Evolutionary conservation across 2,797 vertebrate species (phyloP).

Genomic region (Botia almorhae): DNA sequence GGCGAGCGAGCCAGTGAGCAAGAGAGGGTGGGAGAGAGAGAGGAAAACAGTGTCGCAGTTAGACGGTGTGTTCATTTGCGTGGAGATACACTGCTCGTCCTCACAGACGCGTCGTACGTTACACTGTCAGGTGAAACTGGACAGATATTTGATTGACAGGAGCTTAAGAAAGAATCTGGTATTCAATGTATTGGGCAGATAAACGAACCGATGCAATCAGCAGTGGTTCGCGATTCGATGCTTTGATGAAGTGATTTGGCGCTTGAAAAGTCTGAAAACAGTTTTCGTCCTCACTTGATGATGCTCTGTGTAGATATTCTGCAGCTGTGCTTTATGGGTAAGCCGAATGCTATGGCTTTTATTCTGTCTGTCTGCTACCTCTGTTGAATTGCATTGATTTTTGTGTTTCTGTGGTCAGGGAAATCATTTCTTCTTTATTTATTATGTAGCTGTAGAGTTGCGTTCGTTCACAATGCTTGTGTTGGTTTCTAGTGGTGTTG

Average conservation of each 20-base stretch:
- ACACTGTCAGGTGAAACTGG: neutral
- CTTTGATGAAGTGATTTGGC: neutral
- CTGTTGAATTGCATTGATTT: neutral
- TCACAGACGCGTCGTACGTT: neutral
- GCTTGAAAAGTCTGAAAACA: constrained; percentile 1
- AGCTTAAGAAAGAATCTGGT: neutral
- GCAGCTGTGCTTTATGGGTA: constrained; percentile 32
- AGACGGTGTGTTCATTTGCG: constrained; percentile 62
- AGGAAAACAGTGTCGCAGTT: constrained; percentile 40
- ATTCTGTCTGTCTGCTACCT: neutral
- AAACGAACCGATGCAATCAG: neutral
- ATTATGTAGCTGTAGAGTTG: neutral
- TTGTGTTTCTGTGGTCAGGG: neutral
- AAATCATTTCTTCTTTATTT: neutral
- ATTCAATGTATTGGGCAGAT: neutral
- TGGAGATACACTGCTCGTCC: neutral
- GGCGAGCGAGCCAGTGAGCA: constrained; percentile 57
- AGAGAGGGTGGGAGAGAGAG: constrained; percentile 58
- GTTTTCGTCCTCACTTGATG: neutral
- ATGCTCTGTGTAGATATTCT: constrained; percentile 21
- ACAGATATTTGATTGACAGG: constrained; percentile 40
- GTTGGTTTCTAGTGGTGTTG: neutral
- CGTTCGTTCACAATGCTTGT: neutral
- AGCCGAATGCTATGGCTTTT: neutral
- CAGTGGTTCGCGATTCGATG: neutral